Conservation (phyloP, 2,888 invertebrate genomes). For the Drosophila atripex region DNA sequence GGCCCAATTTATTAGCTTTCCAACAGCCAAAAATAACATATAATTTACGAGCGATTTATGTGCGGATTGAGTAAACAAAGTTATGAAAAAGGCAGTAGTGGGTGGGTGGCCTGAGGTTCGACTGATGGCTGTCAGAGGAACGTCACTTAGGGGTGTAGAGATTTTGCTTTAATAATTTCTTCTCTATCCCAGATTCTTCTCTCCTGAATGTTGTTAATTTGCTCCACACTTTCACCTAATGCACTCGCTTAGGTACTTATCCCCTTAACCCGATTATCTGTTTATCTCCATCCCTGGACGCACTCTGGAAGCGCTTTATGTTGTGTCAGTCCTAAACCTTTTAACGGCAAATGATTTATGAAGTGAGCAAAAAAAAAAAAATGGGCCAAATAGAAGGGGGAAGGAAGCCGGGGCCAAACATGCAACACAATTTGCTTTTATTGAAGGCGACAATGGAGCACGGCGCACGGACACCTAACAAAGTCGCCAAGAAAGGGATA, state of each 20-base stretch:
- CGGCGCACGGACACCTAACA: slow-evolving; percentile 35
- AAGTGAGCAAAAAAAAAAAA: slow-evolving; percentile 55
- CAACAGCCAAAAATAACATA: slow-evolving; percentile 22
- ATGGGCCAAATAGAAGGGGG: slow-evolving; percentile 23
- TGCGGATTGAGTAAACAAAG: slow-evolving; percentile 65
- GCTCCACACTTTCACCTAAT: slow-evolving; percentile 31
- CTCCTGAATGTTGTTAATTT: slow-evolving; percentile 25
- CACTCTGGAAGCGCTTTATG: slow-evolving; percentile 42
- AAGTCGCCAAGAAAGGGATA: slow-evolving; percentile 27
- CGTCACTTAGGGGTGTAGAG: neutral
- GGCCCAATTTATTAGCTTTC: slow-evolving; percentile 63
- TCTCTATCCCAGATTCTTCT: neutral
- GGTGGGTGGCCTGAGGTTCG: slow-evolving; percentile 21
- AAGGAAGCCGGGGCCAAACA: slow-evolving; percentile 60
- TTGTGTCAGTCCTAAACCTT: slow-evolving; percentile 66
- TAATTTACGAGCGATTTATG: slow-evolving; percentile 64
- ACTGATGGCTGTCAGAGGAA: neutral
- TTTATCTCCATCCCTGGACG: slow-evolving; percentile 42
- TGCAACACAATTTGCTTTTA: slow-evolving; percentile 79
- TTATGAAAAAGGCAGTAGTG: slow-evolving; percentile 40
- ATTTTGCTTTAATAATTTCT: neutral
- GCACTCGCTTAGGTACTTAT: slow-evolving; percentile 32
- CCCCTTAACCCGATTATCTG: slow-evolving; percentile 51
- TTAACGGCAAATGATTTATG: slow-evolving; percentile 74
- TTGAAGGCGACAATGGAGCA: slow-evolving; percentile 65